Evolutionary conservation across 2,888 invertebrate genomes (phyloP).

Genomic region (Baccha elongata): DNA sequence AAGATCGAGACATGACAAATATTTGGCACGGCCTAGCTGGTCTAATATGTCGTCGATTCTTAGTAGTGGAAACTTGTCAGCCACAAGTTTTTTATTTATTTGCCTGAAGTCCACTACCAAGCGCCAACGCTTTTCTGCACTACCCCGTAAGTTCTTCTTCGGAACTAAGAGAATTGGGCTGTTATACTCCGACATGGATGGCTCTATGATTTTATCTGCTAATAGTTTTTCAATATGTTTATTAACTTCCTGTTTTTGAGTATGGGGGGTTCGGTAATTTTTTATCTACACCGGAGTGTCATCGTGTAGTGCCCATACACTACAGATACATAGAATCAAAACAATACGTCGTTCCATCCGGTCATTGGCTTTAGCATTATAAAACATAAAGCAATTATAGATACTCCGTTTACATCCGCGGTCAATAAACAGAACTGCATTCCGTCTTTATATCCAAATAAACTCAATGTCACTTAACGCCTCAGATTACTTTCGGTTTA

Average conservation of each 20-base stretch:
- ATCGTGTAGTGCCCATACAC: too few relatives aligned
- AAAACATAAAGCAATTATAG: too few relatives aligned
- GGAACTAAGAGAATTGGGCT: conserved; percentile 74
- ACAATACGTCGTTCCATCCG: too few relatives aligned
- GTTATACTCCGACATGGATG: conserved; percentile 68
- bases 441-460: too few relatives aligned
- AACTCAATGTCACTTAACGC: too few relatives aligned
- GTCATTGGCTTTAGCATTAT: too few relatives aligned
- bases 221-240: conserved; percentile 65
- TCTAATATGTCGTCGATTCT: conserved; percentile 28
- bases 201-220: conserved; percentile 63
- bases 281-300: conserved; percentile 70
- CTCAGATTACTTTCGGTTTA: too few relatives aligned
- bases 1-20: conserved; percentile 19
- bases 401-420: too few relatives aligned
- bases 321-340: too few relatives aligned
- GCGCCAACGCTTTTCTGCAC: conserved; percentile 40
- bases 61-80: conserved; percentile 27
- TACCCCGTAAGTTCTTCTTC: conserved; percentile 44
- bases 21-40: conserved; percentile 15
- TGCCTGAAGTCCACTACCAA: conserved; percentile 1
- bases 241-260: conserved; percentile 71
- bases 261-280: conserved; percentile 71
- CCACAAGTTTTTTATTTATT: background rate
- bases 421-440: too few relatives aligned